These are phyloP conservation scores for Heterotilapia buettikoferi DNA, from an alignment of 2,113 vertebrate species.

Conservation along the genomic window DNA sequence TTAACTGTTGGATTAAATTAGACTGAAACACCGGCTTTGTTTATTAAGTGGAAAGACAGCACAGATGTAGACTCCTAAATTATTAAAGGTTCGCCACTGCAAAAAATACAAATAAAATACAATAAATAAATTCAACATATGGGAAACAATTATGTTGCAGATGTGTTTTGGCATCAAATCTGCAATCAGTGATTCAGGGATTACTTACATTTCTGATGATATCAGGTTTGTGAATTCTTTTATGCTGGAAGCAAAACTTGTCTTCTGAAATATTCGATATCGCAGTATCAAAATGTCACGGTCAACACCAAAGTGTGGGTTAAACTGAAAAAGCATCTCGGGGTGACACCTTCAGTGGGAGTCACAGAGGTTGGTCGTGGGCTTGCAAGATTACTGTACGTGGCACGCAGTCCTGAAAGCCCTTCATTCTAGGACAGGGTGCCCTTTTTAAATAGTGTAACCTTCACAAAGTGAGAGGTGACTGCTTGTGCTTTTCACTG, in stretches of 20 bases:
- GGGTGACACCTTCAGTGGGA: not conserved
- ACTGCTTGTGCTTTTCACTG: conserved; percentile 49
- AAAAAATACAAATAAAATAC: not conserved
- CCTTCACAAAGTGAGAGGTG: conserved; percentile 56
- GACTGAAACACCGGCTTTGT: conserved; percentile 3
- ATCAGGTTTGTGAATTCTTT: not conserved
- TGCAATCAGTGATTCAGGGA: not conserved
- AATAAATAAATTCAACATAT: not conserved
- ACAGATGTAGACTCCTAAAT: not conserved
- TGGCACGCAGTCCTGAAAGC: not conserved
- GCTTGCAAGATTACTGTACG: not conserved
- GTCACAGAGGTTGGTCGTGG: not conserved
- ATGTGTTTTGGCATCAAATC: not conserved
- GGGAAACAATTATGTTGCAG: not conserved
- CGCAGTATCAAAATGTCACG: not conserved
- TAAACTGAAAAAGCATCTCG: not conserved
- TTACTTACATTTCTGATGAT: not conserved
- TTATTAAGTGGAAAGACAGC: not conserved
- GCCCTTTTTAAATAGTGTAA: conserved; percentile 57
- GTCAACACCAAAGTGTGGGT: not conserved
- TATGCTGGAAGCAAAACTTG: not conserved
- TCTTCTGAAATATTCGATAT: not conserved
- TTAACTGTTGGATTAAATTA: conserved; percentile 32
- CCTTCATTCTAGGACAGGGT: conserved; percentile 22
- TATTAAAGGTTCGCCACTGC: not conserved